Evolutionary conservation across 2,797 vertebrate species (phyloP).

Genomic region (Epinephelus malabaricus): DNA sequence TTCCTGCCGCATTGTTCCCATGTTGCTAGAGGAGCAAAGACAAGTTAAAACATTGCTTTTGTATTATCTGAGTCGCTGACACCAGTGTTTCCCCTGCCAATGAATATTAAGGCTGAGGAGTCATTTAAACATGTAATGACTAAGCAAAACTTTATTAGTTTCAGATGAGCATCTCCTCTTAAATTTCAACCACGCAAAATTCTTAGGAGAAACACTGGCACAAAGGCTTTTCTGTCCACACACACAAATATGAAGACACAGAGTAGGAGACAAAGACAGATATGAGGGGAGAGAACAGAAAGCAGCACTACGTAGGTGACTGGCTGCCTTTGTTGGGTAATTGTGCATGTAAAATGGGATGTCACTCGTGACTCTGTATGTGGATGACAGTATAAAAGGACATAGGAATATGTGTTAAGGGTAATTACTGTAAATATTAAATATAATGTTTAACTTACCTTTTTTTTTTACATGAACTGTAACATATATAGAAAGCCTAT

Average conservation of each 20-base stretch:
- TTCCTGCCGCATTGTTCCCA: slow-evolving; percentile 94
- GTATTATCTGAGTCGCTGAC: slow-evolving; percentile 18
- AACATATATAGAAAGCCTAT: background rate
- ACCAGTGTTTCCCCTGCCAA: slow-evolving; percentile 8
- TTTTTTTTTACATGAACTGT: background rate
- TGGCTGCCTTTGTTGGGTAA: background rate
- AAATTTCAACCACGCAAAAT: background rate
- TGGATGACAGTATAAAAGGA: background rate
- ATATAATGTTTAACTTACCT: background rate
- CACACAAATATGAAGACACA: slow-evolving; percentile 1
- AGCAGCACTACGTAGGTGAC: background rate
- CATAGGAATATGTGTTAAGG: background rate
- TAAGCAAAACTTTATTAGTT: slow-evolving; percentile 17
- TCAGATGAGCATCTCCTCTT: slow-evolving; percentile 2
- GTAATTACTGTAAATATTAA: background rate
- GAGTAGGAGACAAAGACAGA: background rate
- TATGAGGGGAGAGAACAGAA: background rate
- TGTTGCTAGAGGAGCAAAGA: slow-evolving; percentile 87
- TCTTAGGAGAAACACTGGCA: slow-evolving; percentile 16
- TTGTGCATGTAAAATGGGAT: background rate
- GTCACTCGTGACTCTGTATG: background rate
- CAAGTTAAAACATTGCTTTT: slow-evolving; percentile 28
- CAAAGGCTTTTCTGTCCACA: background rate
- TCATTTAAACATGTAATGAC: slow-evolving; percentile 19
- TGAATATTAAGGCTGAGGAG: slow-evolving; percentile 22